Evolutionary conservation across 2,113 vertebrate genomes (phyloP).

Genomic region (Dolichotis patagonum): DNA sequence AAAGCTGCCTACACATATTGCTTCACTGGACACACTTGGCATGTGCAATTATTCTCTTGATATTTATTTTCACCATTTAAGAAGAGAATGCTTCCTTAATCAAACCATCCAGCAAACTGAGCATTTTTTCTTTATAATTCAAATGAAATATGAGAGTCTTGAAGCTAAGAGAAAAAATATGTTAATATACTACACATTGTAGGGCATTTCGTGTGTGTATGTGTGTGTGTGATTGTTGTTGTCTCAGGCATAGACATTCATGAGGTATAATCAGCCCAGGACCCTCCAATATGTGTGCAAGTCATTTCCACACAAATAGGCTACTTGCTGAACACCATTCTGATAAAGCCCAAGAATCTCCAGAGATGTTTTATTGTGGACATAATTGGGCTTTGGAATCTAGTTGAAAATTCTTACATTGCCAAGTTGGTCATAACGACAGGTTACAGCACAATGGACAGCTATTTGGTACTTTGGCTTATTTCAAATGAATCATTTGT

Average conservation of each 20-base stretch:
- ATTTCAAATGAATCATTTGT: background rate
- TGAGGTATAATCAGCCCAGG: background rate
- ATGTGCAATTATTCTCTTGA: constrained; percentile 84
- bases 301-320: background rate
- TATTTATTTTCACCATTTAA: constrained; percentile 86
- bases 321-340: background rate
- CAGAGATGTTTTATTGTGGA: background rate
- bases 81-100: constrained; percentile 79
- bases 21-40: constrained; percentile 86
- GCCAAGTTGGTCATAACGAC: background rate
- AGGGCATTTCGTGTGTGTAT: background rate
- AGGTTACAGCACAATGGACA: background rate
- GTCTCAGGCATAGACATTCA: background rate
- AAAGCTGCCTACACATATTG: constrained; percentile 87
- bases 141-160: constrained; percentile 70
- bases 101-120: constrained; percentile 79
- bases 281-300: background rate
- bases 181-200: background rate
- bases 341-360: background rate
- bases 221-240: background rate
- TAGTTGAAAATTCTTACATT: background rate
- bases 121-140: constrained; percentile 53
- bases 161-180: constrained; percentile 20
- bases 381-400: background rate
- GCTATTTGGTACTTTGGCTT: background rate